Percentiles rank a stretch among this genome's conserved stretches.
phyloP scores from a whole-genome alignment of 2,797 vertebrate genomes.

The Sebastes matsubarae region DNA sequence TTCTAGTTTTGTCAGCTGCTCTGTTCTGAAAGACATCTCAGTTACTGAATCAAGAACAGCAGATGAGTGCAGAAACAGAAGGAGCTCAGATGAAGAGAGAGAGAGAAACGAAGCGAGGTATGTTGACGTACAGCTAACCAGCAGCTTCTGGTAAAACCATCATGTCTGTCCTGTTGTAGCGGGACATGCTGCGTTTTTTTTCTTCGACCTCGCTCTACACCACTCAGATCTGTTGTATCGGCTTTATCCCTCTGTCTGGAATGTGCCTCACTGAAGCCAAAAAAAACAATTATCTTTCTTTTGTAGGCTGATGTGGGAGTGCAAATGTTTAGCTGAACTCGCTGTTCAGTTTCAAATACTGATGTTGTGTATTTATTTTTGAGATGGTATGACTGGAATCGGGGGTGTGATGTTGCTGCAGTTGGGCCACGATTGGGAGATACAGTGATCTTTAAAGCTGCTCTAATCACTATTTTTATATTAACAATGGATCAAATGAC shows the following conservation, averaged over 20 bases:
- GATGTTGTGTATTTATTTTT: conserved; percentile 45
- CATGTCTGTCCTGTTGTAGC: conserved; percentile 16
- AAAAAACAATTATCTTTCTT: conserved; percentile 54
- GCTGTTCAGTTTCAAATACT: conserved; percentile 21
- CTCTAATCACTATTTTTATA: background rate
- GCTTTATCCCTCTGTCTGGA: conserved; percentile 45
- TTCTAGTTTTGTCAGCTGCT: conserved; percentile 43
- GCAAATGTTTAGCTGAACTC: conserved; percentile 50
- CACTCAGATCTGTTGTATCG: conserved; percentile 19
- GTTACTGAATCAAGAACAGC: background rate
- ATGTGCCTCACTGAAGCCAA: conserved; percentile 54
- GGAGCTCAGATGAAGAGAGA: background rate
- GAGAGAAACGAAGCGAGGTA: background rate
- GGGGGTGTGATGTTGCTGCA: background rate
- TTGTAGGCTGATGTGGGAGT: conserved; percentile 9
- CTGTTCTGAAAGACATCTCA: conserved; percentile 13
- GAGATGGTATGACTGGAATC: conserved; percentile 14
- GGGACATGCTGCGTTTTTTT: conserved; percentile 31
- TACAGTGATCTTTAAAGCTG: background rate
- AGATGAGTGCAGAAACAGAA: background rate
- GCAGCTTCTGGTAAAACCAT: conserved; percentile 62
- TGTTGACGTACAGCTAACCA: background rate
- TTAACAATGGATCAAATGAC: background rate
- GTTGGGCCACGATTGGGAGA: background rate
- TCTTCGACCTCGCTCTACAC: background rate